Evolutionary conservation across 1,140 invertebrate genomes (phyloP), one percentile per base, ranked within the genome.

Genomic region (Drosophila kanapiae): DNA sequence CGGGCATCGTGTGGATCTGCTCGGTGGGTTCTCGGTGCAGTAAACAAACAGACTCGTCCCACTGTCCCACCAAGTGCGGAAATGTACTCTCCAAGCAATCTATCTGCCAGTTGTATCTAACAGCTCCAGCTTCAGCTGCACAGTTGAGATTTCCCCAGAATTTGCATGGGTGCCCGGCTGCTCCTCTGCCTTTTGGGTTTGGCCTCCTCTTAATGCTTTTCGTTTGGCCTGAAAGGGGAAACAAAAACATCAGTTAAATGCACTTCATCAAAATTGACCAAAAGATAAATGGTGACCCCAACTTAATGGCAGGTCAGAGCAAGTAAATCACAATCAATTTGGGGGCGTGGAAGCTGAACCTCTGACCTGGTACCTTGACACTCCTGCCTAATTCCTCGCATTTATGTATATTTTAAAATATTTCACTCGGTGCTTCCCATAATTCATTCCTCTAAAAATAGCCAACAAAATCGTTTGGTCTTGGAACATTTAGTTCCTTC

Each of bases 31-130:
- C 62, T 56, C 57, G 38, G n/a, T 47, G 48, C 62, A 48, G 42
- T 70, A 79, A 76, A 79, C 62, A 82, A 82, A 69, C 60, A 82
- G 65, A 59, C 54, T 80, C 83, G 83, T 72, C 79, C 83, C 83
- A 87, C 83, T 87, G 83, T 87, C 69, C 72, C 51, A 63, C 69
- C 45, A 49, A 74, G 63, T 85, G 75, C 82, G 75, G 75, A 86
- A 86, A 79, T 79, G 83, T 86, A 62, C 64, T 67, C 69, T 47
- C 33, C 40, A 31, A 53, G 59, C 49, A 68, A 54, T 75, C 69
- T 87, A 88, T 87, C 84, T 87, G 53, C 60, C 51, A 63, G 67
- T 80, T 71, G 84, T 75, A 80, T 82, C 79, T 79, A 38, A 16
- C 42, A 60, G 62, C 70, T 51, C 33, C 59, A 80, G 49, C 63